phyloP scores from a whole-genome alignment of 2,888 invertebrate species.

The Fabriciana adippe region DNA sequence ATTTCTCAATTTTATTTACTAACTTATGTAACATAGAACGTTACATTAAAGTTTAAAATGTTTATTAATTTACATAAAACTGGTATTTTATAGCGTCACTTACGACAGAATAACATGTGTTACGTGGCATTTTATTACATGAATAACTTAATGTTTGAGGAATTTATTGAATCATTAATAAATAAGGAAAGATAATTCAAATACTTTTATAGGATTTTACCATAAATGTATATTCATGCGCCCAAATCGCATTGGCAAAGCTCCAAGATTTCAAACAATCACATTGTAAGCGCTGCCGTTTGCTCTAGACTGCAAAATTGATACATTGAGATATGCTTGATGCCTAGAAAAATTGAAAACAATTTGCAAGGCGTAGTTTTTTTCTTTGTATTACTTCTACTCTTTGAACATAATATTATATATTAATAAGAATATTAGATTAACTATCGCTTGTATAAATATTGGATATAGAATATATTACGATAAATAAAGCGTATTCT shows the following conservation, averaged over 20 bases:
- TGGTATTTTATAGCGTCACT: no score
- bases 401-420: background rate
- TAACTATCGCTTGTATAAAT: no score
- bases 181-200: constrained; percentile 12
- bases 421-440: no score
- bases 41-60: no score
- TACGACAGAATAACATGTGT: no score
- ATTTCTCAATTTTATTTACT: no score
- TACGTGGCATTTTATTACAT: no score
- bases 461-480: no score
- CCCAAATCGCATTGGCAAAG: constrained; percentile 33
- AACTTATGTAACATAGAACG: no score
- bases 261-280: constrained; percentile 34
- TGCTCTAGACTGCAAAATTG: constrained; percentile 8
- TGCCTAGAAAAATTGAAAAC: constrained; percentile 5
- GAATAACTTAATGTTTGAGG: no score
- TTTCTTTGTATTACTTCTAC: background rate
- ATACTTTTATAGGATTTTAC: constrained; percentile 16
- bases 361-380: background rate
- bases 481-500: no score
- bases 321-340: constrained; percentile 8
- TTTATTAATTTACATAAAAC: no score
- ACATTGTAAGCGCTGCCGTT: constrained; percentile 18
- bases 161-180: constrained; percentile 9
- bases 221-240: constrained; percentile 22